Evolutionary conservation across 1,140 invertebrate genomes (phyloP).

Genomic region (Pinna nobilis): DNA sequence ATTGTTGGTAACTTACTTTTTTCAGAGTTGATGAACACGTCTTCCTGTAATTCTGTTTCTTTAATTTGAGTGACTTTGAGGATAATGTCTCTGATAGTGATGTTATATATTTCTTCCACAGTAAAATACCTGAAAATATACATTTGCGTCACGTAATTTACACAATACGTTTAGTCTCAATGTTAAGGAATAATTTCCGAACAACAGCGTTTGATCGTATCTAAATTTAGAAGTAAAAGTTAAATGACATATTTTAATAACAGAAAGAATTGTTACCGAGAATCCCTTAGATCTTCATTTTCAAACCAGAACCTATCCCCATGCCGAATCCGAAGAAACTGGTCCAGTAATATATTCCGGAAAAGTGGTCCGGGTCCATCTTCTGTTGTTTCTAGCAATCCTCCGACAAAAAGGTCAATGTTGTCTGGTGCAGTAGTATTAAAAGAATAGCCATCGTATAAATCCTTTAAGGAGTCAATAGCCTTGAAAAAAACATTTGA

Average conservation of each 20-base stretch:
- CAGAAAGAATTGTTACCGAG: no score
- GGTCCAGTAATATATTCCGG: constrained; percentile 91
- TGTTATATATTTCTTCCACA: not conserved
- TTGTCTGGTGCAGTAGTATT: constrained; percentile 45
- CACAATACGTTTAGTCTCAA: no score
- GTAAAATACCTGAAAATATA: not conserved
- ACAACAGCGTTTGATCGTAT: not conserved
- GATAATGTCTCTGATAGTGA: constrained; percentile 33
- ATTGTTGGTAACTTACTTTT: not conserved
- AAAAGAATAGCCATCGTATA: constrained; percentile 28
- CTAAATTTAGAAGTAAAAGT: not conserved
- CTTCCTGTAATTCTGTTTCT: constrained; percentile 41
- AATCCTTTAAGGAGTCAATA: constrained; percentile 20
- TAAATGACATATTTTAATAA: no score
- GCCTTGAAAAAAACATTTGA: no score
- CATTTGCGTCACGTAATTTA: not conserved
- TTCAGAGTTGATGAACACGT: constrained; percentile 43
- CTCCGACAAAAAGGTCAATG: constrained; percentile 94
- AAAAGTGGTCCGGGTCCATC: constrained; percentile 89
- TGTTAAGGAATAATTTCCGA: no score
- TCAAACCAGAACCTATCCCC: constrained; percentile 99
- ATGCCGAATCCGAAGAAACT: constrained; percentile 93
- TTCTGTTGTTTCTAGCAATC: constrained; percentile 91
- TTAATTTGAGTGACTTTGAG: constrained; percentile 44
- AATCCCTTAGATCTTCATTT: constrained; percentile 82